Base-by-base conservation (phyloP, 2,113 vertebrate genomes). In the Pipra filicauda region DNA sequence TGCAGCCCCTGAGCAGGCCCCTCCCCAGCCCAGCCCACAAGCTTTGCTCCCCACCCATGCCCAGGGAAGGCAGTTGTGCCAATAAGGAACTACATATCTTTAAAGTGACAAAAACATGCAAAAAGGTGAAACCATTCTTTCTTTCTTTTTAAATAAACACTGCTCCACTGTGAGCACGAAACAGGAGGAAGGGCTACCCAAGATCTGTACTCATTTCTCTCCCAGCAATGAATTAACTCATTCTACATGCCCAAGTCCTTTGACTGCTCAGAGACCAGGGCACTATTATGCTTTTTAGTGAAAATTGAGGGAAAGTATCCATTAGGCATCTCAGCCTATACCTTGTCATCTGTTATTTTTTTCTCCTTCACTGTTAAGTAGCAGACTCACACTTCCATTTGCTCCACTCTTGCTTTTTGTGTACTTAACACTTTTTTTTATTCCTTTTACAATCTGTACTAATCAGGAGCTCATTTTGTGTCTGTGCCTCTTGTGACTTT, bases 221-320 rank as follows among this genome's bases (percentile, higher is more conserved):
- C 61, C 55, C 75, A 95, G 81, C 39, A 91, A 75, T 55, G 67
- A 93, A 96, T 95, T 92, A 94, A 95, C 75, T 93, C 51, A 65
- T 86, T 87, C 85, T 51, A 87, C 78, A 88, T 96, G 75, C 41
- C 72, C 41, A 71, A 57, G 87, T 90, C 81, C 75, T 88, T 86
- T 82, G 72, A 91, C 91, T 90, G 88, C 87, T 93, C 86, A 88
- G 84, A 93, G 70, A 90, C 44, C 90, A 95, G 86, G 65, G 74
- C 8, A 20, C 88, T 82, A 89, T 92, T 89, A 97, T 35, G 80
- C 89, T 91, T 96, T 96, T 85, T 89, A 94, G 90, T 96, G 96
- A 97, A 96, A 97, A 97, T 96, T 86, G 97, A 96, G 75, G 93
- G 57, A 95, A 96, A 97, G 95, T 94, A 94, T 76, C 97, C 96